Percentiles rank a stretch among this genome's conserved stretches.
These are phyloP conservation scores for Aplochiton taeniatus DNA, from an alignment of 2,797 vertebrate species.

Conservation along the genomic window DNA sequence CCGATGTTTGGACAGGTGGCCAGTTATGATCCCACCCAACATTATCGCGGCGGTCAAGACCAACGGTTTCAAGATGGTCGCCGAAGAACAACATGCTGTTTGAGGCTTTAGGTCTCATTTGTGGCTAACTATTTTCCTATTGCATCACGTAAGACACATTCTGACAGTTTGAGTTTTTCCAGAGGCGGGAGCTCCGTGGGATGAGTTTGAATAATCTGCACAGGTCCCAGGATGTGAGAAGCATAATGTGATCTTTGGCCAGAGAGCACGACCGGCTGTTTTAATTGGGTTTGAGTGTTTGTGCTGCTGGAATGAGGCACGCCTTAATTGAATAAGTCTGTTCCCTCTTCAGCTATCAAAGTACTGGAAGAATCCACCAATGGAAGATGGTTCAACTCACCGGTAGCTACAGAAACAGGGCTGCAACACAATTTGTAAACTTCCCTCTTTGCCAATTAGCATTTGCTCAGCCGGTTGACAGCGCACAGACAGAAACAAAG, in stretches of 20 bases:
- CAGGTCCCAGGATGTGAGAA: slow-evolving; percentile 46
- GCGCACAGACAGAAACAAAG: slow-evolving; percentile 39
- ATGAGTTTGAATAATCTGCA: slow-evolving; percentile 40
- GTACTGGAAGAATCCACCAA: slow-evolving; percentile 24
- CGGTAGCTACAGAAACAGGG: slow-evolving; percentile 40
- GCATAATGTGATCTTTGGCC: slow-evolving; percentile 54
- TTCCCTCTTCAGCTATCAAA: slow-evolving; percentile 29
- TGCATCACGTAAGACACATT: slow-evolving; percentile 45
- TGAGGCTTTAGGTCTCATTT: slow-evolving; percentile 41
- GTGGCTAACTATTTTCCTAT: slow-evolving; percentile 52
- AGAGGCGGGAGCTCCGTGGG: slow-evolving; percentile 32
- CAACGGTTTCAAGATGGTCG: slow-evolving; percentile 44
- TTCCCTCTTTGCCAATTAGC: slow-evolving; percentile 35
- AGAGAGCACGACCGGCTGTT: slow-evolving; percentile 40
- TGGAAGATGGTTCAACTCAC: slow-evolving; percentile 34
- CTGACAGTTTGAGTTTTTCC: slow-evolving; percentile 48
- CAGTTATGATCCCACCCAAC: slow-evolving; percentile 35
- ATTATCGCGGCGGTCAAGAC: slow-evolving; percentile 39
- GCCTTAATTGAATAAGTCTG: slow-evolving; percentile 39
- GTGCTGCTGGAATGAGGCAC: slow-evolving; percentile 45
- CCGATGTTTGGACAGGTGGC: slow-evolving; percentile 71
- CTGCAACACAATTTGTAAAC: slow-evolving; percentile 34
- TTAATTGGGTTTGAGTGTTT: slow-evolving; percentile 51
- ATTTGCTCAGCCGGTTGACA: slow-evolving; percentile 34
- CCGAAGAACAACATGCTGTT: slow-evolving; percentile 38